Percentiles rank a stretch among this genome's conserved stretches.
Conservation (phyloP, 1,140 invertebrate species). For the Campoletis sonorensis region DNA sequence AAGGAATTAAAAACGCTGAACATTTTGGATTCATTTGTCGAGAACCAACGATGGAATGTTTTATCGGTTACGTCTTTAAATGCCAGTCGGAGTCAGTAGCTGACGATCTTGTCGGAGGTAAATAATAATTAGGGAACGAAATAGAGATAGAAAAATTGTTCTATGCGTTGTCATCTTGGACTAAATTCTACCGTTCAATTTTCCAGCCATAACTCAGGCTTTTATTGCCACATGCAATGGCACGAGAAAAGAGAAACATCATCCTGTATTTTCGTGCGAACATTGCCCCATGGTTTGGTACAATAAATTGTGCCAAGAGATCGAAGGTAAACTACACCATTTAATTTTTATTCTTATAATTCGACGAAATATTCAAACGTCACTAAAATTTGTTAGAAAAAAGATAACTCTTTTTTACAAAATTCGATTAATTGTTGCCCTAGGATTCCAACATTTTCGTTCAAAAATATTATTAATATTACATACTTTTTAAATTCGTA, state of each 20-base stretch:
- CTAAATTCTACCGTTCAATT: constrained; percentile 48
- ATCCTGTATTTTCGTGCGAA: constrained; percentile 83
- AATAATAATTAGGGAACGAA: constrained; percentile 44
- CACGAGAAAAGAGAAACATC: constrained; percentile 76
- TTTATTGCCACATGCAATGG: constrained; percentile 82
- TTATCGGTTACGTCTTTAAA: constrained; percentile 92
- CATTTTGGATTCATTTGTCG: constrained; percentile 96
- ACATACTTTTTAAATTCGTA: too few relatives aligned
- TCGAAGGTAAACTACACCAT: constrained; percentile 81
- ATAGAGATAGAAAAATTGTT: not conserved
- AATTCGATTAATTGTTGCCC: too few relatives aligned
- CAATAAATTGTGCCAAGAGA: constrained; percentile 90
- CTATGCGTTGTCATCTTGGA: not conserved
- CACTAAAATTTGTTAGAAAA: not conserved
- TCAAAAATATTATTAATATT: too few relatives aligned
- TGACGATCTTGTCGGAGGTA: constrained; percentile 86
- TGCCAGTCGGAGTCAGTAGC: constrained; percentile 91
- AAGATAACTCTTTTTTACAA: too few relatives aligned
- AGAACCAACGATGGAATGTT: constrained; percentile 82
- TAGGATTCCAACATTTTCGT: too few relatives aligned
- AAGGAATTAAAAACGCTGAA: constrained; percentile 87
- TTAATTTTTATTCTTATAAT: not conserved
- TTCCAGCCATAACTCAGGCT: constrained; percentile 89
- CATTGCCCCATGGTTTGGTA: constrained; percentile 98
- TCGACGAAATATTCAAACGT: not conserved